Percentiles rank a stretch among this genome's conserved stretches.
These are phyloP conservation scores for Acestrorhynchus altus DNA, from an alignment of 2,797 vertebrate species.

Conservation along the genomic window DNA sequence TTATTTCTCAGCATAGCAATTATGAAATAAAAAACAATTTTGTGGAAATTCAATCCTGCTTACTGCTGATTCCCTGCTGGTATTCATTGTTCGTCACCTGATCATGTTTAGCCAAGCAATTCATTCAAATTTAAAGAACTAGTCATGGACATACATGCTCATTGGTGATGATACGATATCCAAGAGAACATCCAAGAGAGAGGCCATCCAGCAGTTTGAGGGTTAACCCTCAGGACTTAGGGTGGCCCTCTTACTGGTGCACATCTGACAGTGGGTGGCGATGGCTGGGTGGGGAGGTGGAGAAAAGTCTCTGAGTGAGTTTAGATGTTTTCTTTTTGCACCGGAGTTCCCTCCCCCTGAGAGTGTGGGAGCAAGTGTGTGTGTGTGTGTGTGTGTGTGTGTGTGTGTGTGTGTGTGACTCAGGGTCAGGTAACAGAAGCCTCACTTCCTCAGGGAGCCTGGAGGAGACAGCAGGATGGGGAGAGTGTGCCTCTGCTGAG, in stretches of 20 bases:
- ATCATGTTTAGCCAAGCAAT: too few species aligned
- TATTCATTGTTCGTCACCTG: too few species aligned
- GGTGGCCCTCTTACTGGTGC: constrained; percentile 55
- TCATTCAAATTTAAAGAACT: too few species aligned
- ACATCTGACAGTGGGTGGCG: constrained; percentile 64
- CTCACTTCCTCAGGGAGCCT: constrained; percentile 67
- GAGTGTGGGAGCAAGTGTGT: constrained; percentile 20
- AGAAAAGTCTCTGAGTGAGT: constrained; percentile 52
- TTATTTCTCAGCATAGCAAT: too few species aligned
- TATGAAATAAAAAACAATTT: too few species aligned
- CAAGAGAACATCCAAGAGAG: neutral
- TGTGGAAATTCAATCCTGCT: too few species aligned
- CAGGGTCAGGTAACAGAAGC: constrained; percentile 77
- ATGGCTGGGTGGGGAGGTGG: constrained; percentile 55
- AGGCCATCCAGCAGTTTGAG: constrained; percentile 3
- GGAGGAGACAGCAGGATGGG: constrained; percentile 76
- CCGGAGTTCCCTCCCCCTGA: constrained; percentile 60
- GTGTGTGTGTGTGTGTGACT: constrained; percentile 48
- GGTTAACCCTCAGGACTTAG: constrained; percentile 50
- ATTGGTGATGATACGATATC: neutral
- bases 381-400: constrained; percentile 16
- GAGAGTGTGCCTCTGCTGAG: constrained; percentile 67
- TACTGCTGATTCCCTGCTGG: too few species aligned
- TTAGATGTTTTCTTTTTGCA: constrained; percentile 52
- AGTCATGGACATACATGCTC: too few species aligned